phyloP scores from a whole-genome alignment of 2,797 vertebrate species.

The Platyrinchus mystaceus region DNA sequence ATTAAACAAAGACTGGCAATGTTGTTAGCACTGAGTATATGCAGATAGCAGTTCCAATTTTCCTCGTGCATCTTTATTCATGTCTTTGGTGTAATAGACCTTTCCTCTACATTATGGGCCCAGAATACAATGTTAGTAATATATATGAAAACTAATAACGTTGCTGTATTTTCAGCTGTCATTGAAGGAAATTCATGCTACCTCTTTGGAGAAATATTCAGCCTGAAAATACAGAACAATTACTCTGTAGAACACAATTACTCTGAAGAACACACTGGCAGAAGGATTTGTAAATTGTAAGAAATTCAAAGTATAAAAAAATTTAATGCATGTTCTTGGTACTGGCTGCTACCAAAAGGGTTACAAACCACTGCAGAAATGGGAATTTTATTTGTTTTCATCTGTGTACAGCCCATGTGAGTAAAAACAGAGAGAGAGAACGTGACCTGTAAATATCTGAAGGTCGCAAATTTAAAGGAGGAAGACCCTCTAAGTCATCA shows the following conservation, averaged over 20 bases:
- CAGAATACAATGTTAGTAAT: neutral
- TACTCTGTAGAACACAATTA: neutral
- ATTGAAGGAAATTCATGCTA: neutral
- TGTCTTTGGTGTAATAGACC: neutral
- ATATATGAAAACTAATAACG: neutral
- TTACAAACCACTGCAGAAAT: neutral
- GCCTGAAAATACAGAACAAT: neutral
- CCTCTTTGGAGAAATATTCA: neutral
- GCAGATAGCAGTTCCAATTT: neutral
- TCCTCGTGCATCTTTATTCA: neutral
- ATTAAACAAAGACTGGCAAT: neutral
- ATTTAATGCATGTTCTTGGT: neutral
- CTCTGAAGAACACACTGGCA: neutral
- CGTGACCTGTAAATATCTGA: neutral
- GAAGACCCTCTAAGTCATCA: neutral
- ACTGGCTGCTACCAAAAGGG: neutral
- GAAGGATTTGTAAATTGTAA: neutral
- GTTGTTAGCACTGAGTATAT: neutral
- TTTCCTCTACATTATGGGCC: neutral
- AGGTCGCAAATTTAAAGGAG: neutral
- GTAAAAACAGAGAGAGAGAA: neutral
- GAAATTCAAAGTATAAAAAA: neutral
- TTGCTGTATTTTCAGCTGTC: neutral
- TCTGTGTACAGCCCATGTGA: neutral
- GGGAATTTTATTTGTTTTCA: neutral